A percentile compares a stretch with the other conserved stretches of the same genome.
Evolutionary conservation across 2,888 invertebrate genomes (phyloP).

Genomic region (Labia minor): DNA sequence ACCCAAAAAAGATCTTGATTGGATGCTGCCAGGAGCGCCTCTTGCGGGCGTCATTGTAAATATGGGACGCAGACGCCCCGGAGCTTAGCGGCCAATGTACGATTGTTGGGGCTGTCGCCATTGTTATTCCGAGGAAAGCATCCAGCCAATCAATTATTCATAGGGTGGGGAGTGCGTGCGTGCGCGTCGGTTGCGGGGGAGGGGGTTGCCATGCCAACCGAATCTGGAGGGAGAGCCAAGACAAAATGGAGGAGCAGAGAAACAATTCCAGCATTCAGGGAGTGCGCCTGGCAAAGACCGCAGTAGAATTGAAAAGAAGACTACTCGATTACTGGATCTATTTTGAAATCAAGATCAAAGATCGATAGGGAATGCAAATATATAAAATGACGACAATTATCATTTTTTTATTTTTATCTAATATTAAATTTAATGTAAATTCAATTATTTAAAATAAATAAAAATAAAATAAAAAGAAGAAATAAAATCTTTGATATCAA

Average conservation of each 20-base stretch:
- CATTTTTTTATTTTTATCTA: too few species aligned
- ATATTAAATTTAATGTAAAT: too few species aligned
- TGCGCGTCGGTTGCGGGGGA: slow-evolving; percentile 15
- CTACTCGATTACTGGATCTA: too few species aligned
- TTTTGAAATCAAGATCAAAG: too few species aligned
- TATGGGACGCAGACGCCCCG: slow-evolving; percentile 16
- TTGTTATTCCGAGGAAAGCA: slow-evolving; percentile 26
- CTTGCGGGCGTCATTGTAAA: background rate
- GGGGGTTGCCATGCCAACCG: background rate
- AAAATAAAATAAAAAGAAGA: too few species aligned
- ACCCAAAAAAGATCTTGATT: background rate
- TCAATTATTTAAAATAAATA: too few species aligned
- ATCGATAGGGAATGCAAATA: too few species aligned
- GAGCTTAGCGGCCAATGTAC: slow-evolving; percentile 22
- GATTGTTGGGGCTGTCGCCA: slow-evolving; percentile 26
- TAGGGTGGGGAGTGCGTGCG: slow-evolving; percentile 20
- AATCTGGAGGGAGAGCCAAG: background rate
- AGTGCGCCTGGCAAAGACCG: background rate
- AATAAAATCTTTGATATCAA: too few species aligned
- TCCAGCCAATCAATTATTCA: slow-evolving; percentile 28
- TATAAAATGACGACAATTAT: too few species aligned
- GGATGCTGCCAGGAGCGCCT: slow-evolving; percentile 1
- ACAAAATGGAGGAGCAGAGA: background rate
- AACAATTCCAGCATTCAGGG: background rate
- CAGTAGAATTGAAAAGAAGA: too few species aligned